These are phyloP conservation scores for Drosophila bocki DNA, from an alignment of 1,140 invertebrate species.

Conservation along the genomic window DNA sequence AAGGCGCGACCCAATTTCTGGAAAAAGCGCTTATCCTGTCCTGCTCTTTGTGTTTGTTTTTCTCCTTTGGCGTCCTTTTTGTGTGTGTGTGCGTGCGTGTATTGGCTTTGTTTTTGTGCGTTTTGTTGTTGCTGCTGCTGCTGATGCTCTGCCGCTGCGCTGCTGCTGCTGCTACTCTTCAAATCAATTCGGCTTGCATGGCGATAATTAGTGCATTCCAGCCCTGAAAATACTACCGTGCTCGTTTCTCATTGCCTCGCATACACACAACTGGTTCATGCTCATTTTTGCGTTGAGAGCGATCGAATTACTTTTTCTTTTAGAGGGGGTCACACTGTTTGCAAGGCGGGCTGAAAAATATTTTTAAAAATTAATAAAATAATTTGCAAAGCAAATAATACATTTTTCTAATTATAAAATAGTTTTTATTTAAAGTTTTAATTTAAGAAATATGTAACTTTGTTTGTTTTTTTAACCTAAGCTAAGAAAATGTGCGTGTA, in stretches of 20 bases:
- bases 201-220: background rate
- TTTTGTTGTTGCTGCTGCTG: slow-evolving; percentile 26
- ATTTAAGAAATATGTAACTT: background rate
- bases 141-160: slow-evolving; percentile 15
- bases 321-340: background rate
- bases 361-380: background rate
- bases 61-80: slow-evolving; percentile 32
- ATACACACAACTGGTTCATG: background rate
- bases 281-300: background rate
- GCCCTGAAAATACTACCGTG: background rate
- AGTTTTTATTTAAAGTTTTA: background rate
- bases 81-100: slow-evolving; percentile 19
- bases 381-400: background rate
- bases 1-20: slow-evolving; percentile 73
- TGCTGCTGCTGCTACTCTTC: slow-evolving; percentile 40
- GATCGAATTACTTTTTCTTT: background rate
- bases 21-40: slow-evolving; percentile 55
- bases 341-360: no score
- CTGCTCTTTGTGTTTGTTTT: slow-evolving; percentile 66
- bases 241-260: background rate
- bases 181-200: slow-evolving; percentile 19
- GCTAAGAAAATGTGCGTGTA: background rate
- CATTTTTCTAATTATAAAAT: background rate
- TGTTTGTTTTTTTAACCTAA: no score
- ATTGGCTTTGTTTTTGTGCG: slow-evolving; percentile 32